Percentiles rank a stretch among this genome's conserved stretches.
These are phyloP conservation scores for Hyles lineata DNA, from an alignment of 2,888 invertebrate genomes.

Conservation along the genomic window DNA sequence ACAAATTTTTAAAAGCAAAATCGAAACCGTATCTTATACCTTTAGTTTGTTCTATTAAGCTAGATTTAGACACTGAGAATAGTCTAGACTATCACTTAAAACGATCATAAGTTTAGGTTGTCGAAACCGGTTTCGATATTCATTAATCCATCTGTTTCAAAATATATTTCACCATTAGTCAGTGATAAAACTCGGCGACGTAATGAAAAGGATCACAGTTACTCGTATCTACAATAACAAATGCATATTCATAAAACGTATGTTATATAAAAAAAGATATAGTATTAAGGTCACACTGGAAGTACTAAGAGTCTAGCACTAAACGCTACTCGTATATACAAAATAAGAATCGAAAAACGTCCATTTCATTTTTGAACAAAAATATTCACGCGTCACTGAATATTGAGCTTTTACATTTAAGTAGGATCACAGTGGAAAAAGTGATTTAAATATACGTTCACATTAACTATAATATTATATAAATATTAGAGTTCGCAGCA, in stretches of 20 bases:
- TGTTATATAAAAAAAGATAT: constrained; percentile 48
- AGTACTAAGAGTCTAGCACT: constrained; percentile 72
- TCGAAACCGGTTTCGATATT: neutral
- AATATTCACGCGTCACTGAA: constrained; percentile 67
- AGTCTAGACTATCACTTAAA: too few relatives aligned
- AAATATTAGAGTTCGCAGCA: constrained; percentile 78
- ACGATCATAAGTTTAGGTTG: neutral
- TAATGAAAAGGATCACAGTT: constrained; percentile 37
- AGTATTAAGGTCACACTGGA: constrained; percentile 81
- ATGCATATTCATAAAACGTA: constrained; percentile 25
- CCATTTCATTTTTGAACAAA: constrained; percentile 48
- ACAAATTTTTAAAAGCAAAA: constrained; percentile 15
- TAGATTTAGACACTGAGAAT: too few relatives aligned
- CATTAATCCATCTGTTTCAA: constrained; percentile 13
- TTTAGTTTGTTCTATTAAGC: too few relatives aligned
- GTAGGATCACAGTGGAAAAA: constrained; percentile 85
- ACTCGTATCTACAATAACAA: constrained; percentile 30
- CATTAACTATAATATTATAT: constrained; percentile 70
- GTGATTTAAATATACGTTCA: constrained; percentile 80
- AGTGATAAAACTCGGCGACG: constrained; percentile 28
- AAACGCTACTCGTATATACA: constrained; percentile 75
- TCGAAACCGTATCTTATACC: neutral
- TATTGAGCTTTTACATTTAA: constrained; percentile 81
- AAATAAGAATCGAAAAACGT: constrained; percentile 51
- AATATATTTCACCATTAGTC: constrained; percentile 30